Percentiles rank a stretch among this genome's conserved stretches.
Evolutionary conservation across 2,797 vertebrate species (phyloP).

Genomic region (Pipistrellus pipistrellus): DNA sequence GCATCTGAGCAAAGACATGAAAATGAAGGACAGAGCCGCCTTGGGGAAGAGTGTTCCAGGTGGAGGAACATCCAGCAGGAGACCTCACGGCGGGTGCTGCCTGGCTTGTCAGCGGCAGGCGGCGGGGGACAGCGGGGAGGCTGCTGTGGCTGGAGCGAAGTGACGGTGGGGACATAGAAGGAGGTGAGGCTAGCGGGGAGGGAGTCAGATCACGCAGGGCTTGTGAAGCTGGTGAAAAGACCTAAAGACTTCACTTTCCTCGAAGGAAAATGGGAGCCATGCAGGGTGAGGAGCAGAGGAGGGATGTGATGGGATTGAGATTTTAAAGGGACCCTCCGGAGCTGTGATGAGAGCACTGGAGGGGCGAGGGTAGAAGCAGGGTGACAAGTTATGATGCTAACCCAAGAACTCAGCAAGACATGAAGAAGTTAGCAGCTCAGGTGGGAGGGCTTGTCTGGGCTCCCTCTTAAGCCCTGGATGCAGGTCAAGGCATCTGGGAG

Average conservation of each 20-base stretch:
- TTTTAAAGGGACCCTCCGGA: neutral
- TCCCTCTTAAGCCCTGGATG: neutral
- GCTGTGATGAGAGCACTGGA: neutral
- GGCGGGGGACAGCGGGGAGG: neutral
- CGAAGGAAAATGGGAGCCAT: neutral
- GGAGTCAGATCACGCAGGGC: no score
- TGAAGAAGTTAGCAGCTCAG: neutral
- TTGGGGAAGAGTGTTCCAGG: neutral
- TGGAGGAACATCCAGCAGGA: no score
- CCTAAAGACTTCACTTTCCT: neutral
- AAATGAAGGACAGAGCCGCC: neutral
- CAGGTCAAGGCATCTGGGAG: neutral
- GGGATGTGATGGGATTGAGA: rapidly evolving
- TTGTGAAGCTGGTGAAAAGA: neutral
- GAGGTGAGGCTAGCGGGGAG: neutral
- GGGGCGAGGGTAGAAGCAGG: neutral
- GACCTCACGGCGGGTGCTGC: neutral
- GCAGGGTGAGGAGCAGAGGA: neutral
- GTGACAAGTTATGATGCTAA: no score
- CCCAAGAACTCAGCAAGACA: neutral
- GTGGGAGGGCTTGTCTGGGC: no score
- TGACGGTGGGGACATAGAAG: neutral
- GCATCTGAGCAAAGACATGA: neutral
- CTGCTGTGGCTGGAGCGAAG: neutral
- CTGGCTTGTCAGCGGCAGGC: no score